phyloP scores from a whole-genome alignment of 2,113 vertebrate species.

The Panurus biarmicus region DNA sequence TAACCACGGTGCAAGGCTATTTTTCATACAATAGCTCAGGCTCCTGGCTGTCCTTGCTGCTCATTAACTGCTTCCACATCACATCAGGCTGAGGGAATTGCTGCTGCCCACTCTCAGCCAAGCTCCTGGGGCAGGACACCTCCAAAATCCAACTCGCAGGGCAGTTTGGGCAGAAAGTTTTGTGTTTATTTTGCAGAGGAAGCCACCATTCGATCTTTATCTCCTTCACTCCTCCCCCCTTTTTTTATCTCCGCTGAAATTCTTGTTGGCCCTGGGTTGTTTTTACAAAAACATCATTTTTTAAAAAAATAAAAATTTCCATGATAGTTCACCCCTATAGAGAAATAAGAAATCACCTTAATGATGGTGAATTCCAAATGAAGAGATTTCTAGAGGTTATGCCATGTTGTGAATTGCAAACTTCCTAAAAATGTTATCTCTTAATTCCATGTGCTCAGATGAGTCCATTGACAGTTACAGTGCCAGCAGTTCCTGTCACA shows the following conservation, averaged over 20 bases:
- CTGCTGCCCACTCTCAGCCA: neutral
- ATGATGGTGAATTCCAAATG: neutral
- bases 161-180: neutral
- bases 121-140: neutral
- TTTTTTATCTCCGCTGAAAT: neutral
- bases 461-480: neutral
- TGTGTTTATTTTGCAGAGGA: neutral
- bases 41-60: neutral
- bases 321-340: accelerated
- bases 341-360: neutral
- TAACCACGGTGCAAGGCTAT: constrained; percentile 45
- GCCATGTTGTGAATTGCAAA: neutral
- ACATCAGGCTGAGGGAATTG: neutral
- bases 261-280: neutral
- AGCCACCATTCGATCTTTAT: constrained; percentile 13
- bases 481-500: neutral
- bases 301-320: neutral
- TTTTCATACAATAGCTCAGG: constrained; percentile 55
- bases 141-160: neutral
- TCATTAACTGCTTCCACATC: neutral
- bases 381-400: neutral
- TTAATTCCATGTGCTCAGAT: neutral
- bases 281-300: neutral
- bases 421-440: neutral
- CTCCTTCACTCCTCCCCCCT: neutral